These are phyloP conservation scores for Leptinotarsa defecta DNA, from an alignment of 1,140 invertebrate species.

Conservation along the genomic window DNA sequence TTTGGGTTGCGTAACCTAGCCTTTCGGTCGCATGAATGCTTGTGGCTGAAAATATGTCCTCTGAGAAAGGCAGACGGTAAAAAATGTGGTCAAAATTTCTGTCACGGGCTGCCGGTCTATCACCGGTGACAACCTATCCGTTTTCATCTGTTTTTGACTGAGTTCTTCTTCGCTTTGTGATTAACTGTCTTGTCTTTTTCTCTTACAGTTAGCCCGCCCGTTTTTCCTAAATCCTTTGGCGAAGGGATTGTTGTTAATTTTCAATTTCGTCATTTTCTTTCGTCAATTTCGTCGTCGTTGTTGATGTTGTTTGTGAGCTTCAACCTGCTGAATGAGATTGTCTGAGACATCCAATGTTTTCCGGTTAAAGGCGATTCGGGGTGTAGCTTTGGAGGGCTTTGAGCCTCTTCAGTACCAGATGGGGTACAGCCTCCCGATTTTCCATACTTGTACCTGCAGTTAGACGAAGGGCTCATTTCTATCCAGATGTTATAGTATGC, in stretches of 20 bases:
- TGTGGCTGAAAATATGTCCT: too few relatives aligned
- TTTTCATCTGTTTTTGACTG: background rate
- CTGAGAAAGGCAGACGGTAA: too few relatives aligned
- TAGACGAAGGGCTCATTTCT: conserved; percentile 73
- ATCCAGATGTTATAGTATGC: conserved; percentile 79
- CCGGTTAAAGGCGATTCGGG: conserved; percentile 85
- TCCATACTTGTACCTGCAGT: conserved; percentile 71
- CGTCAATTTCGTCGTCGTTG: conserved; percentile 84
- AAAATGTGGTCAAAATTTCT: too few relatives aligned
- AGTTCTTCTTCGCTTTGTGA: background rate
- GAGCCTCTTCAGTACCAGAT: conserved; percentile 82
- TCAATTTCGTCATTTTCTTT: conserved; percentile 87
- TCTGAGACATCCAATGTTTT: conserved; percentile 84
- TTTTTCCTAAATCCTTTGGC: conserved; percentile 92
- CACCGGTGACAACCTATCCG: background rate
- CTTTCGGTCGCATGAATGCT: too few relatives aligned
- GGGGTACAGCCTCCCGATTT: conserved; percentile 79
- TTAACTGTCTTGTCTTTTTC: conserved; percentile 57
- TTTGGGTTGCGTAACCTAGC: too few relatives aligned
- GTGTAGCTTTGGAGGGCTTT: conserved; percentile 76
- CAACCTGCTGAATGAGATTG: conserved; percentile 68
- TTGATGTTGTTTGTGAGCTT: conserved; percentile 93
- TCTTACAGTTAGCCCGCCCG: conserved; percentile 74
- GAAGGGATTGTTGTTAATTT: conserved; percentile 94
- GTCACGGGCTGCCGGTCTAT: too few relatives aligned